Conservation (phyloP, 2,888 invertebrate genomes). For the Cephus nigrinus region DNA sequence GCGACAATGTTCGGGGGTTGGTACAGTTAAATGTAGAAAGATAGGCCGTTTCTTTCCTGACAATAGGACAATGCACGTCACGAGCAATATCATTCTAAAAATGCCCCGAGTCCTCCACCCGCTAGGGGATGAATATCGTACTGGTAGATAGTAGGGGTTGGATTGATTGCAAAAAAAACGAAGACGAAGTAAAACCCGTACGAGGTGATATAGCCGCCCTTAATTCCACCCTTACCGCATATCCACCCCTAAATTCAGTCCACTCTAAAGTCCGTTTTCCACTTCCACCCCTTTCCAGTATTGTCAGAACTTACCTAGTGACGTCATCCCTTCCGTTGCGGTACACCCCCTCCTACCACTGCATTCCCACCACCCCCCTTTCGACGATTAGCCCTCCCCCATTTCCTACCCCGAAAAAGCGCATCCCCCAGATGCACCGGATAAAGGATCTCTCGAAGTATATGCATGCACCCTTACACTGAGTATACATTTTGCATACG, state of each 20-base stretch:
- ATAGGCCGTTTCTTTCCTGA: conserved; percentile 23
- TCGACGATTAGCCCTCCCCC: neutral
- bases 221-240: neutral
- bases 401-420: neutral
- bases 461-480: neutral
- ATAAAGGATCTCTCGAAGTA: neutral
- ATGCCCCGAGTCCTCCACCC: conserved; percentile 41
- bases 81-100: conserved; percentile 53
- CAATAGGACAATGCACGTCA: conserved; percentile 56
- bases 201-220: neutral
- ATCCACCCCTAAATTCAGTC: neutral
- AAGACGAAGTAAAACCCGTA: neutral
- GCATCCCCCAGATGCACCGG: neutral
- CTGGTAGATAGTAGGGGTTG: neutral
- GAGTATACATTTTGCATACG: neutral
- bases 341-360: neutral
- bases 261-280: neutral
- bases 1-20: neutral
- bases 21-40: conserved; percentile 39
- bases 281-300: neutral
- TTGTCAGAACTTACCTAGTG: neutral
- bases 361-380: neutral
- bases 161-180: neutral
- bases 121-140: neutral
- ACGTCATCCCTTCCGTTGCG: neutral